A percentile compares a stretch with the other conserved stretches of the same genome.
Evolutionary conservation across 2,113 vertebrate genomes (phyloP).

Genomic region (Paralichthys olivaceus): DNA sequence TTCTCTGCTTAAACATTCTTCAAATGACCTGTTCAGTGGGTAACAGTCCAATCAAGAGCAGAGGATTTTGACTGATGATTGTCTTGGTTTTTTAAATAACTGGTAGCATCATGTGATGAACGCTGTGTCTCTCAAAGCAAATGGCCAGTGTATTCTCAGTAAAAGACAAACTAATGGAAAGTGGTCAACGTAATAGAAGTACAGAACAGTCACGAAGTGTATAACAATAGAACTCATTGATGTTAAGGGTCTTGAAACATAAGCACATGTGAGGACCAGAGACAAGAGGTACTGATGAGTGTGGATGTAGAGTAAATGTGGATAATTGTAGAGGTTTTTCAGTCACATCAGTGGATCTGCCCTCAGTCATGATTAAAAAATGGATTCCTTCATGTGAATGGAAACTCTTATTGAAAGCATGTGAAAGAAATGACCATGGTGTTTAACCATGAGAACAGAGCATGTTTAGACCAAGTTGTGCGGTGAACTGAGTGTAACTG

Average conservation of each 20-base stretch:
- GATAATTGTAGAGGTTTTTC: background rate
- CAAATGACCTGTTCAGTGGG: slow-evolving; percentile 29
- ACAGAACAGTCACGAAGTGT: background rate
- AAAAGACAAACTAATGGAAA: background rate
- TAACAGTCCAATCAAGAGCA: background rate
- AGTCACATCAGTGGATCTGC: no score
- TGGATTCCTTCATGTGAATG: background rate
- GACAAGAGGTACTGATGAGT: background rate
- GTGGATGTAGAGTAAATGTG: background rate
- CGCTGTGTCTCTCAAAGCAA: background rate
- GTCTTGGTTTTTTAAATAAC: slow-evolving; percentile 18
- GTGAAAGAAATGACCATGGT: background rate
- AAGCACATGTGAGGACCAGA: background rate
- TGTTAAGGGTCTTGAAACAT: background rate
- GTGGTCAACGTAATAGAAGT: slow-evolving; percentile 1
- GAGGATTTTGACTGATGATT: background rate
- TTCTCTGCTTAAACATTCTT: slow-evolving; percentile 27
- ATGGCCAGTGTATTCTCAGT: background rate
- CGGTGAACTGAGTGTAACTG: no score
- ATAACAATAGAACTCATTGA: background rate
- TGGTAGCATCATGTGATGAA: slow-evolving; percentile 5
- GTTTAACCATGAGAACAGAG: no score
- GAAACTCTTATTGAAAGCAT: background rate
- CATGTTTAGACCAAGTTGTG: no score
- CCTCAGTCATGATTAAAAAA: background rate